Base-by-base conservation (phyloP, 1,140 invertebrate species). In the Atopsyche davidsoni region DNA sequence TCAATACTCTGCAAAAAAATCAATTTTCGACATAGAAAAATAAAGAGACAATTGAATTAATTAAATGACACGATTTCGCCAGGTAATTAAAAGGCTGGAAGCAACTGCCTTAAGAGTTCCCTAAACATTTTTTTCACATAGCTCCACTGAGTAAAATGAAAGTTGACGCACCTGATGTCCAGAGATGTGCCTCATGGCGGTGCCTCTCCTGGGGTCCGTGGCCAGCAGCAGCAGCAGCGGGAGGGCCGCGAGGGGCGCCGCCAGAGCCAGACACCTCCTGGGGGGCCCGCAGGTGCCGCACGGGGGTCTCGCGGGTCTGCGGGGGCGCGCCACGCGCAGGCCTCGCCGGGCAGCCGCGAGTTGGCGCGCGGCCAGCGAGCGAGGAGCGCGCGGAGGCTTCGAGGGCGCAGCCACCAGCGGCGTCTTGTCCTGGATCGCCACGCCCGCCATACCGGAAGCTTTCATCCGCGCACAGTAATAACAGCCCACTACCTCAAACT, bases 121-220 rank as follows among this genome's bases (percentile, higher is more conserved):
- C n/a, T n/a, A n/a, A n/a, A n/a, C n/a, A n/a, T n/a, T n/a, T n/a
- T n/a, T n/a, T n/a, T 34, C 32, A 34, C 17, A 17, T 7, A 34
- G 32, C 32, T 34, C 17, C 14, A 34, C 17, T 17, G 10, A 34
- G 32, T 34, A 34, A 14, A 2, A 34, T 13, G 19, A 13, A 13
- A 31, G 22, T 39, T 11, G 2, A 19, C 25, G 41, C 41, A 57
- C 55, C 51, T 50, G 55, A 21, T 57, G 55, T 19, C 40, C 43
- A 11, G 50, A 42, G 13, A 57, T 40, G 36, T 53, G 46, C 16
- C 51, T 46, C 18, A 53, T 23, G 17, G 51, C 46, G 17, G 31
- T 49, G 28, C 46, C 45, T 36, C 55, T 57, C 25, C 55, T 50
- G 3, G 55, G 55, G 35, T 57, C 55, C 1, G 55, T 57, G 23